These are phyloP conservation scores for Machaerirhynchus nigripectus DNA, from an alignment of 2,113 vertebrate species.

Conservation along the genomic window DNA sequence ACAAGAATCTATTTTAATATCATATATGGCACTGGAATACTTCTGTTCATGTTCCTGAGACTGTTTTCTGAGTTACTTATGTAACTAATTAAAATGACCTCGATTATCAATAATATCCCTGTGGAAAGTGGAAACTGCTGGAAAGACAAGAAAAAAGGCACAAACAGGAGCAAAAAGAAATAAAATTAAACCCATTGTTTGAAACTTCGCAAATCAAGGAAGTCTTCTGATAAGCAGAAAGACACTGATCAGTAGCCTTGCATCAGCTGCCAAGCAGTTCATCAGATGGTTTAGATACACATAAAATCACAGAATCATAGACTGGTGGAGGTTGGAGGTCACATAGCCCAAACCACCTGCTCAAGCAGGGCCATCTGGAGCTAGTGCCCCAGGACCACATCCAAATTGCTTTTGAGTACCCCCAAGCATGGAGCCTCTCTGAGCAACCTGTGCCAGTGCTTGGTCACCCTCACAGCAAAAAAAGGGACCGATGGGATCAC, in stretches of 20 bases:
- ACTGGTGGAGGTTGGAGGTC: not conserved
- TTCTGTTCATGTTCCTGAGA: not conserved
- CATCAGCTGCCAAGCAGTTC: not conserved
- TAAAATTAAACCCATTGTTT: not conserved
- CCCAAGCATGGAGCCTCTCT: not conserved
- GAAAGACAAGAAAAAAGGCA: not conserved
- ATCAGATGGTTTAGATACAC: not conserved
- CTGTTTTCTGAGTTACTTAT: not conserved
- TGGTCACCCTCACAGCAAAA: not conserved
- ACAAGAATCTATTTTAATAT: not conserved
- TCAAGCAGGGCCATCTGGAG: not conserved
- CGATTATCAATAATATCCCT: not conserved
- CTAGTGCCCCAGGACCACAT: accelerated
- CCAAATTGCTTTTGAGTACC: not conserved
- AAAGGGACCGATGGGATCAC: not conserved
- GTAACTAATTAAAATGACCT: not conserved
- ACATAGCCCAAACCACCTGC: not conserved
- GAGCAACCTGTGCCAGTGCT: not conserved
- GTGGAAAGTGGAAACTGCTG: not conserved
- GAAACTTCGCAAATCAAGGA: not conserved
- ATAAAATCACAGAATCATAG: not conserved
- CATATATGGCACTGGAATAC: not conserved
- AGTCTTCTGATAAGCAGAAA: not conserved
- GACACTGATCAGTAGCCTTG: not conserved
- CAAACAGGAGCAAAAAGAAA: not conserved